phyloP scores from a whole-genome alignment of 2,113 vertebrate species.

The Danionella cerebrum region DNA sequence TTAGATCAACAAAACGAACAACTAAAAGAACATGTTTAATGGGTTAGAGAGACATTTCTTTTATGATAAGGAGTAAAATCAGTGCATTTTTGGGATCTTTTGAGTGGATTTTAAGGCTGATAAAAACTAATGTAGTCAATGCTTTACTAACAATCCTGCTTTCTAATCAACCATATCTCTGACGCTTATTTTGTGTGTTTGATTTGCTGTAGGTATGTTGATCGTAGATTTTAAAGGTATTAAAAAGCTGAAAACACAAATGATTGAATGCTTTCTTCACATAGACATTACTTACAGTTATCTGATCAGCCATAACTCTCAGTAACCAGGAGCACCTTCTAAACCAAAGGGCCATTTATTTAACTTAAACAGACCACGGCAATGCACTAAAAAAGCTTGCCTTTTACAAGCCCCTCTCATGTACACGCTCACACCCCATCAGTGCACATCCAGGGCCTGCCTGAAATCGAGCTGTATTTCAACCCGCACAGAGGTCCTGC shows the following conservation, averaged over 20 bases:
- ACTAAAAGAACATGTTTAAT: not conserved
- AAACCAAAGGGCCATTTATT: constrained; percentile 8
- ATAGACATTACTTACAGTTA: constrained; percentile 9
- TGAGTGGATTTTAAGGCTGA: too few species aligned
- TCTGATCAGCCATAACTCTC: constrained; percentile 17
- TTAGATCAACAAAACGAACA: not conserved
- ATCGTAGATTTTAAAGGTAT: not conserved
- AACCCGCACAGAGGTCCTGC: constrained; percentile 4
- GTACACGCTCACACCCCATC: constrained; percentile 8
- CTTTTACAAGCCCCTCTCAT: constrained; percentile 26
- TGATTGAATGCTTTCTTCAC: constrained; percentile 13
- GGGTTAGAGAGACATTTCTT: not conserved
- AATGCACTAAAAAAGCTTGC: constrained; percentile 14
- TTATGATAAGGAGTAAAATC: too few species aligned
- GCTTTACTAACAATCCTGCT: too few species aligned
- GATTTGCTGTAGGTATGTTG: too few species aligned
- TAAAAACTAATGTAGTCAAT: too few species aligned
- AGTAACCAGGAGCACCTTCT: constrained; percentile 3
- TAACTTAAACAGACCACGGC: constrained; percentile 17
- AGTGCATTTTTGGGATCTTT: too few species aligned
- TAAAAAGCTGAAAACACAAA: not conserved
- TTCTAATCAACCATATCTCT: too few species aligned
- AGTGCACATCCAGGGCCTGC: constrained; percentile 26
- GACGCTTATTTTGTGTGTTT: too few species aligned
- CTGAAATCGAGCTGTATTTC: constrained; percentile 39